Base-by-base conservation (phyloP, 1,140 invertebrate genomes). In the Eulimnadia texana region DNA sequence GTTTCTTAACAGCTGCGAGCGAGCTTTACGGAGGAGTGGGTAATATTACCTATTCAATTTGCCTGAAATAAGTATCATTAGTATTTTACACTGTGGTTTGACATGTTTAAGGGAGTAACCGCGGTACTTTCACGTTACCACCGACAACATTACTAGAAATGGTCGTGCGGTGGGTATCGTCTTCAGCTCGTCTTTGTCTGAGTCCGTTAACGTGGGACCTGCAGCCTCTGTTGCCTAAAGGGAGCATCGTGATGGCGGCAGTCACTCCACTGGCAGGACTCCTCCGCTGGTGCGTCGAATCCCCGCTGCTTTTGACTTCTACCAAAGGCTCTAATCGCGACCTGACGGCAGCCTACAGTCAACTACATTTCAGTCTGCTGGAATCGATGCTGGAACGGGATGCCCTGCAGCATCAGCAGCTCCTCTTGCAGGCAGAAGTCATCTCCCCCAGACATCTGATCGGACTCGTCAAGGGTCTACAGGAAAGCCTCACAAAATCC, bases 181-280 rank as follows among this genome's bases (percentile, higher is more conserved):
- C 82, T 47, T 84, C 86, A 72, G 77, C 80, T 1, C 76, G 77
- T 61, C 69, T 90, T 3, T 82, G 86, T 64, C 78, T 84, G 63
- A 83, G 84, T 10, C 82, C 85, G 1, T 77, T 88, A 63, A 74
- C 79, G 63, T 82, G 81, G 24, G 68, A 71, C 60, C 62, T 70
- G 58, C 82, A 83, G 64, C 77, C 82, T 19, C 77, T 82, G 3
- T 68, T 89, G 25, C 86, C 86, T 0, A 79, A 76, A 47, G 86
- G 85, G 19, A 83, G 84, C 2, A 88, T 89, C 62, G 82, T 85
- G 0, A 89, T 89, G 86, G 82, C 85, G 16, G 83, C 84, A 1
- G 81, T 86, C 1, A 85, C 85, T n/a, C 86, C 87, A 0, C 78
- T 88, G 50, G 82, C 84, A 16, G 87, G 86, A 1, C 74, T 90